These are phyloP conservation scores for Hydroisotoma schaefferi DNA, from an alignment of 2,888 invertebrate species.

Conservation along the genomic window DNA sequence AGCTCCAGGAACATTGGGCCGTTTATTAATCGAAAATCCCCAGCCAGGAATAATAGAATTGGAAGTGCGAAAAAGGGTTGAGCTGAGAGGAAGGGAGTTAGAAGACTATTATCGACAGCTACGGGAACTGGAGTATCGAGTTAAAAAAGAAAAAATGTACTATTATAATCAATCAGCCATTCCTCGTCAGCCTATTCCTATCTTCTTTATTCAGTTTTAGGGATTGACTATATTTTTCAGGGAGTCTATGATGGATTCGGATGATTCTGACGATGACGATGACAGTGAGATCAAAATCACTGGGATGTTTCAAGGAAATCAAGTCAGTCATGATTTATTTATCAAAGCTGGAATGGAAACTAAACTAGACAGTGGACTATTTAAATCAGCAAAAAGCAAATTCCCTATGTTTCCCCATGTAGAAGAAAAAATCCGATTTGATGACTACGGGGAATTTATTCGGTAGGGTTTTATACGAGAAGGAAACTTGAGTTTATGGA, in stretches of 20 bases:
- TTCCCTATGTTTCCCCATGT: constrained; percentile 95
- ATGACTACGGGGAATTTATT: constrained; percentile 96
- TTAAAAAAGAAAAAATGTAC: constrained; percentile 48
- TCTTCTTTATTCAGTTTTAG: background rate
- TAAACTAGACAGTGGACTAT: constrained; percentile 69
- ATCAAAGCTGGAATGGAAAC: constrained; percentile 66
- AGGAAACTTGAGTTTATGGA: background rate
- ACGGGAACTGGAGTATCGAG: constrained; percentile 51
- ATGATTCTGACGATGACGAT: constrained; percentile 69
- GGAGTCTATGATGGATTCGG: constrained; percentile 45
- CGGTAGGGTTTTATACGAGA: constrained; percentile 56
- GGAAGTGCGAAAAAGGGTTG: constrained; percentile 55
- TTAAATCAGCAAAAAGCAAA: constrained; percentile 83
- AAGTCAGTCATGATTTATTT: constrained; percentile 72
- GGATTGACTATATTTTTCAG: constrained; percentile 19
- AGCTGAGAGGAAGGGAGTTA: constrained; percentile 58
- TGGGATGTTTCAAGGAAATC: constrained; percentile 65
- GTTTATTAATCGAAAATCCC: constrained; percentile 57
- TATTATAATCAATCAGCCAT: background rate
- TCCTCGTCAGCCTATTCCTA: background rate
- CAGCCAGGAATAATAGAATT: constrained; percentile 53
- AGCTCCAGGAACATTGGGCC: constrained; percentile 60
- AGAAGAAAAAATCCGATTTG: constrained; percentile 85
- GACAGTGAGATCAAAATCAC: constrained; percentile 81
- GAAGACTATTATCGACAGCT: constrained; percentile 56